Percentiles rank a stretch among this genome's conserved stretches.
phyloP scores from a whole-genome alignment of 2,888 invertebrate genomes.

The Gari tellinella region DNA sequence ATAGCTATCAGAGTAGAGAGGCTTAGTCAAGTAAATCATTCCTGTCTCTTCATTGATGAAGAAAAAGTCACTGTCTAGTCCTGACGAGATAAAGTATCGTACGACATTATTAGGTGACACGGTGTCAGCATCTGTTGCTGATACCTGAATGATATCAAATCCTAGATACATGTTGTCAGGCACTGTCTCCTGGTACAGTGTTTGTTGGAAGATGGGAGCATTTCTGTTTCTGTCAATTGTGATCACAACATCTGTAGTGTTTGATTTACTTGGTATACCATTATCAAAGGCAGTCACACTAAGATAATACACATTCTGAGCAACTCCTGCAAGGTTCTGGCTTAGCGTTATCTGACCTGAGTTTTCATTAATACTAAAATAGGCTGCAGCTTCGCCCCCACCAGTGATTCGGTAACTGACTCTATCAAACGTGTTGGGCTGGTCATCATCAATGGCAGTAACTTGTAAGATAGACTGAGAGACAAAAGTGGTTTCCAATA shows the following conservation, averaged over 20 bases:
- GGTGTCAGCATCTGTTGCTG: conserved; percentile 64
- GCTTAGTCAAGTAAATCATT: conserved; percentile 66
- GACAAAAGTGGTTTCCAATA: conserved; percentile 36
- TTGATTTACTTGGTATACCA: conserved; percentile 64
- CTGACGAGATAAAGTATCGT: conserved; percentile 50
- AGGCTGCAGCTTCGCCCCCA: conserved; percentile 74
- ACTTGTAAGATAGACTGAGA: conserved; percentile 42
- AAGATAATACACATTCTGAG: conserved; percentile 29
- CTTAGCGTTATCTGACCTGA: conserved; percentile 61
- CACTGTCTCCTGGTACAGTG: conserved; percentile 40
- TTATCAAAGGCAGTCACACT: conserved; percentile 71
- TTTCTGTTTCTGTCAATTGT: conserved; percentile 63
- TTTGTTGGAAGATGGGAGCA: conserved; percentile 54
- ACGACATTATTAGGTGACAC: conserved; percentile 66
- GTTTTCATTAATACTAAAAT: conserved; percentile 67
- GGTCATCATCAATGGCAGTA: conserved; percentile 54
- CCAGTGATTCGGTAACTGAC: conserved; percentile 74
- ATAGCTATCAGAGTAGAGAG: conserved; percentile 66
- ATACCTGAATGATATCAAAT: conserved; percentile 53
- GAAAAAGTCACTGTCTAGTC: conserved; percentile 62
- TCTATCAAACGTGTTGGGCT: conserved; percentile 61
- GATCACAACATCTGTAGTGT: conserved; percentile 64
- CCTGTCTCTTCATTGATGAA: conserved; percentile 68
- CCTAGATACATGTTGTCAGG: conserved; percentile 61
- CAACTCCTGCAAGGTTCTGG: conserved; percentile 41